These are phyloP conservation scores for Erythrocercus mccallii DNA, from an alignment of 2,113 vertebrate genomes.

Conservation along the genomic window DNA sequence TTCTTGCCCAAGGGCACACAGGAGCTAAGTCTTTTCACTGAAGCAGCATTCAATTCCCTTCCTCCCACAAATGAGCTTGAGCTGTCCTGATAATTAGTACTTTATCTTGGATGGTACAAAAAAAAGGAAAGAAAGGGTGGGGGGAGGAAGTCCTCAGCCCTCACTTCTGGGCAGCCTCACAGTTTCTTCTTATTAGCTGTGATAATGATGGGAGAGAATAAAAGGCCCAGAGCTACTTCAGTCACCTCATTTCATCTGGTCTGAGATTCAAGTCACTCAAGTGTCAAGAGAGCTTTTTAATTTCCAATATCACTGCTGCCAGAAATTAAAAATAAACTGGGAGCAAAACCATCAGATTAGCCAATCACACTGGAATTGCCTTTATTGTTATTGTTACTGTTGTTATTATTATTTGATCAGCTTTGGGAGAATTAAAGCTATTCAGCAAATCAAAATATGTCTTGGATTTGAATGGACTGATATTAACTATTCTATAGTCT, in stretches of 20 bases:
- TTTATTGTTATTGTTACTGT: constrained; percentile 42
- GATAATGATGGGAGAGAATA: constrained; percentile 62
- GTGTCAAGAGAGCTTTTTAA: constrained; percentile 63
- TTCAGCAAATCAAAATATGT: constrained; percentile 33
- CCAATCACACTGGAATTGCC: constrained; percentile 48
- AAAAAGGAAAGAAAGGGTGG: background rate
- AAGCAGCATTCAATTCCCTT: constrained; percentile 56
- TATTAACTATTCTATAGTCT: constrained; percentile 3
- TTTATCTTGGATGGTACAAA: constrained; percentile 55
- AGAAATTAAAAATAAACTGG: constrained; percentile 69
- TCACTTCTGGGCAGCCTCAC: constrained; percentile 16
- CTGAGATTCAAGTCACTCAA: constrained; percentile 51
- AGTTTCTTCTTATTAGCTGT: constrained; percentile 52
- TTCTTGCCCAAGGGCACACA: constrained; percentile 48
- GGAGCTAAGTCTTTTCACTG: constrained; percentile 47
- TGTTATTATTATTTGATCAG: constrained; percentile 56
- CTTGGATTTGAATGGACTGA: constrained; percentile 25
- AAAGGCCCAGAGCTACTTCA: constrained; percentile 59
- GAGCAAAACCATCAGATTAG: constrained; percentile 53
- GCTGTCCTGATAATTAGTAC: constrained; percentile 68
- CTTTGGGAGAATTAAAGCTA: constrained; percentile 46
- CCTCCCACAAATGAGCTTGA: constrained; percentile 66
- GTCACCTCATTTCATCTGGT: constrained; percentile 60
- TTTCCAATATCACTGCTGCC: constrained; percentile 54
- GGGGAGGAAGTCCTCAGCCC: background rate